Evolutionary conservation across 2,888 invertebrate species (phyloP).

Genomic region (Erynnis tages): DNA sequence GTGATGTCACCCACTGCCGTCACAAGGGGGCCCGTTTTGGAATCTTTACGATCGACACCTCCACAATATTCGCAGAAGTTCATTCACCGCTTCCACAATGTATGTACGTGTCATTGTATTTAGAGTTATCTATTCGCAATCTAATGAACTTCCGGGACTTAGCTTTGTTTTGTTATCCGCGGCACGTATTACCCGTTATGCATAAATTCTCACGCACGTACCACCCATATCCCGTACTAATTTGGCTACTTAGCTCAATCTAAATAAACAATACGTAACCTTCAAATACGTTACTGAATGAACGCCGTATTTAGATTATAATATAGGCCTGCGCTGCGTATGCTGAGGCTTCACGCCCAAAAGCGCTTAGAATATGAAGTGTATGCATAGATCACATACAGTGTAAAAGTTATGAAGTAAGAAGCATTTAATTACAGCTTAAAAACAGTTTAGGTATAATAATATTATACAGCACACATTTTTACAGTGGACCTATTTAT

Average conservation of each 20-base stretch:
- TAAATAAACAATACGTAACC: slow-evolving; percentile 11
- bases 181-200: slow-evolving; percentile 18
- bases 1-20: slow-evolving; percentile 72
- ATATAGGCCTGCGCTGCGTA: too few relatives aligned
- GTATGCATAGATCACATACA: too few relatives aligned
- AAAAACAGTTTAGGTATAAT: too few relatives aligned
- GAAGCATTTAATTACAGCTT: too few relatives aligned
- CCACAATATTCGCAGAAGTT: slow-evolving; percentile 69
- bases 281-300: not conserved
- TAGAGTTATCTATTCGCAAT: slow-evolving; percentile 53
- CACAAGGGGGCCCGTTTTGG: slow-evolving; percentile 69
- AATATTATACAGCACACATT: too few relatives aligned
- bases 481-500: too few relatives aligned
- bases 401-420: too few relatives aligned
- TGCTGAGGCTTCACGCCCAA: too few relatives aligned
- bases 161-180: slow-evolving; percentile 16
- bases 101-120: slow-evolving; percentile 41
- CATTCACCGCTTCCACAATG: slow-evolving; percentile 65
- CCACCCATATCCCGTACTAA: slow-evolving; percentile 2
- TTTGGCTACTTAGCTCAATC: not conserved
- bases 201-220: slow-evolving; percentile 2
- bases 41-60: slow-evolving; percentile 74
- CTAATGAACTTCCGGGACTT: slow-evolving; percentile 41
- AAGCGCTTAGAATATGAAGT: too few relatives aligned
- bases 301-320: not conserved